Base-by-base conservation (phyloP, 2,888 invertebrate genomes). In the Ametastegia equiseti region DNA sequence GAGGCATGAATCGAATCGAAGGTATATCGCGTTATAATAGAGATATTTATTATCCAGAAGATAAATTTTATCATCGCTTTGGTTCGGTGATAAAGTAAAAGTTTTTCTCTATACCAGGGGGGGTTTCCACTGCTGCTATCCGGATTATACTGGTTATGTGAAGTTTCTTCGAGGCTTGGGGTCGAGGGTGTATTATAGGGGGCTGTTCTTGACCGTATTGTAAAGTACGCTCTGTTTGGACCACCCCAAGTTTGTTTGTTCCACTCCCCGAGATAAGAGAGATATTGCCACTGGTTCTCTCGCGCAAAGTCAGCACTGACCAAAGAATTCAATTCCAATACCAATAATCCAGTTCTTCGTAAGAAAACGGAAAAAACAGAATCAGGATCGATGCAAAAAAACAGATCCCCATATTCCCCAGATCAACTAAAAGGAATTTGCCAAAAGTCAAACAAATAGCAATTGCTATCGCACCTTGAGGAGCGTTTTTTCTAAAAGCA, bases 211-310 rank as follows among this genome's bases (percentile, higher is more conserved):
- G 83, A 86, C 85, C 84, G 84, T 84, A 85, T 85, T 86, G 85
- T 83, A 84, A 85, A 83, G 83, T 81, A 63, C 81, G 79, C 81
- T 75, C 80, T 69, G 75, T 82, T 82, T 85, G 77, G 77, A 78
- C 77, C 39, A 60, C 30, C 77, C 85, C 82, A 87, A 87, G 83
- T 88, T 88, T 88, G 88, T 88, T 88, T 87, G 86, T 87, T 88
- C 86, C 83, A 86, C 86, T 86, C 85, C n/a, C n/a, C 83, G 85
- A 85, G 86, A 88, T 88, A 87, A 88, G 86, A 82, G 84, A 84
- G 85, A 87, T 87, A 86, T 88, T 78, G 60, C 77, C 60, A 60
- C 60, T 50, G 73, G 19, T 19, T n/a, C 33, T 54, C 84, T 83
- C 82, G 73, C 84, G 87, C 86, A 82, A 85, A 88, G 86, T 88